Base-by-base conservation (phyloP, 1,140 invertebrate species). In the Drosophila obscura region DNA sequence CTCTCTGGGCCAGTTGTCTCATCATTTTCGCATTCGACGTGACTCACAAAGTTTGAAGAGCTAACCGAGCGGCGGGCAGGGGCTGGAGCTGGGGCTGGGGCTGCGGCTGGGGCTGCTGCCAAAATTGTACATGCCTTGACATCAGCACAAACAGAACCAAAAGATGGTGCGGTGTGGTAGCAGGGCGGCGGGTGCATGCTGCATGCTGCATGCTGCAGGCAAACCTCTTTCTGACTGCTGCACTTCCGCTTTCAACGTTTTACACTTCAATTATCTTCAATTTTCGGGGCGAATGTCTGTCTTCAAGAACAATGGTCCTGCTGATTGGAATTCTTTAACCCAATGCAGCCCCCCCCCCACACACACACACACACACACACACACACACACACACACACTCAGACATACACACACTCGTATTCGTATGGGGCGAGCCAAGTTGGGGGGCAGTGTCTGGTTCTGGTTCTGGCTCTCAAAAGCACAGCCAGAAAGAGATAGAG, bases 211-310 rank as follows among this genome's bases (percentile, higher is more conserved):
- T 55, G 52, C 22, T 50, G 55, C 6, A 43, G 48, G 19, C 52
- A 45, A 31, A 35, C 64, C 60, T 57, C 55, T 28, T 80, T 81
- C 81, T 85, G 81, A 84, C 82, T 85, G 81, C 69, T 85, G 81
- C 79, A 87, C 83, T 87, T 87, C 83, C 83, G 83, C 72, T 73
- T 69, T 57, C 65, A 69, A 79, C 83, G 83, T 80, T 87, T 88
- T 83, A 87, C 83, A 87, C 83, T 87, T 87, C 83, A 87, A 87
- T 87, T 87, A 87, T 87, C 83, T 87, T 87, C 83, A 87, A 87
- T 87, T 87, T 87, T 76, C 83, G 58, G 83, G 72, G 62, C 80
- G 75, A 87, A 87, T 82, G 83, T 87, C 83, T 39, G 35, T 39
- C 35, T 39, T 87, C 83, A 88, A 87, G 83, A 87, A 87, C 83